Evolutionary conservation across 2,113 vertebrate genomes (phyloP).

Genomic region (Mesembrinibis cayennensis): DNA sequence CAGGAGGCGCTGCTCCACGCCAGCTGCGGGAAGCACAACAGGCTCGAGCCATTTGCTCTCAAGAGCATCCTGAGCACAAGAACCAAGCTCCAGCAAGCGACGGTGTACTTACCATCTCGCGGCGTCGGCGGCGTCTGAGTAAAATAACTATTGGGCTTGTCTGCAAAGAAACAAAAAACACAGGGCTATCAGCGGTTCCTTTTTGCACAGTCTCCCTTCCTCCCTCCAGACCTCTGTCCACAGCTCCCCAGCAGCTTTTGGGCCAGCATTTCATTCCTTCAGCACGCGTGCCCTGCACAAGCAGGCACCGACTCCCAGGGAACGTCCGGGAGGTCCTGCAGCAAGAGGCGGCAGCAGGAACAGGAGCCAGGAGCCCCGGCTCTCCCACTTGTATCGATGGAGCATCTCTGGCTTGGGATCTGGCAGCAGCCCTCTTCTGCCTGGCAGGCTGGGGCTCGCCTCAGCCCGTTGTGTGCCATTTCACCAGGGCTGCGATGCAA

Average conservation of each 20-base stretch:
- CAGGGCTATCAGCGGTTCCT: background rate
- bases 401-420: background rate
- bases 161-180: conserved; percentile 73
- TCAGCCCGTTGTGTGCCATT: background rate
- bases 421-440: background rate
- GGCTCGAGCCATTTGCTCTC: background rate
- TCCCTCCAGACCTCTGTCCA: background rate
- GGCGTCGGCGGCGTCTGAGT: conserved; percentile 74
- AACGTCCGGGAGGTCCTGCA: background rate
- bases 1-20: rapidly evolving
- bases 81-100: background rate
- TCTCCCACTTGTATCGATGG: background rate
- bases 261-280: background rate
- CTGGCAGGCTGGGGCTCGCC: background rate
- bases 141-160: conserved; percentile 91
- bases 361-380: background rate
- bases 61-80: background rate
- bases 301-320: background rate
- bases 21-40: background rate
- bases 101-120: conserved; percentile 87
- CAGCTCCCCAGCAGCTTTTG: background rate
- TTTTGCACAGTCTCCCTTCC: rapidly evolving
- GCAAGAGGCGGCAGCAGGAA: background rate
- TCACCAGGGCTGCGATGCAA: background rate
- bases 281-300: rapidly evolving